phyloP scores from a whole-genome alignment of 1,140 invertebrate genomes.

The Drosophila biarmipes region DNA sequence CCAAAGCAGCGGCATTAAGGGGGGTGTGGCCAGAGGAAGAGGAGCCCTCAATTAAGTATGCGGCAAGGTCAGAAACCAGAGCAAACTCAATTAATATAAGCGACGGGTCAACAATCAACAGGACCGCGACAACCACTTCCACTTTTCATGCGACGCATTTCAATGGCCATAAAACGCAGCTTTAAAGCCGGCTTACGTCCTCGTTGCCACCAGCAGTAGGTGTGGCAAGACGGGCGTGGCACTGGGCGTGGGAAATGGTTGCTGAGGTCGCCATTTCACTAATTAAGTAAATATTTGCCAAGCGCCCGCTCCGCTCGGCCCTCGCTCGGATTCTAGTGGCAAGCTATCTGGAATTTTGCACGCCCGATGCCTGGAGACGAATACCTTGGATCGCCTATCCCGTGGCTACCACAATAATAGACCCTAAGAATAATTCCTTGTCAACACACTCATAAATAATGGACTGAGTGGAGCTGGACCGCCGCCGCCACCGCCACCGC shows the following conservation, averaged over 20 bases:
- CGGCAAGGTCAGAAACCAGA: conserved; percentile 71
- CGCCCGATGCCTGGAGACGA: conserved; percentile 33
- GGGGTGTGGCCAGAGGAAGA: background rate
- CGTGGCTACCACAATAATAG: conserved; percentile 65
- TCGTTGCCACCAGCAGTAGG: conserved; percentile 27
- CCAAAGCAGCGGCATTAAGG: conserved; percentile 20
- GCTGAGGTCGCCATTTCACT: conserved; percentile 67
- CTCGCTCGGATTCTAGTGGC: conserved; percentile 6
- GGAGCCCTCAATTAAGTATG: conserved; percentile 54
- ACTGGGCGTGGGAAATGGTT: background rate
- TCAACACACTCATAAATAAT: conserved; percentile 84
- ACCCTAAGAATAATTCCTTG: conserved; percentile 83
- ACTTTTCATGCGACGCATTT: conserved; percentile 18
- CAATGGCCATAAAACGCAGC: conserved; percentile 52
- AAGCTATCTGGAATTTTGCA: conserved; percentile 79
- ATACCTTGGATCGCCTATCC: conserved; percentile 8
- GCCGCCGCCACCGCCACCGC: too few relatives aligned
- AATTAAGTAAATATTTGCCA: conserved; percentile 81
- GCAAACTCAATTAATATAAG: conserved; percentile 81
- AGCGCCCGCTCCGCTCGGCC: conserved; percentile 15
- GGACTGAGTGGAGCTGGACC: conserved; percentile 63
- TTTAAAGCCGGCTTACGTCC: conserved; percentile 67
- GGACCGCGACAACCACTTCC: conserved; percentile 23
- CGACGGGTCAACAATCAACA: conserved; percentile 67
- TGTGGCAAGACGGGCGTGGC: background rate